phyloP scores from a whole-genome alignment of 1,140 invertebrate species.

The Micrasema minimum region DNA sequence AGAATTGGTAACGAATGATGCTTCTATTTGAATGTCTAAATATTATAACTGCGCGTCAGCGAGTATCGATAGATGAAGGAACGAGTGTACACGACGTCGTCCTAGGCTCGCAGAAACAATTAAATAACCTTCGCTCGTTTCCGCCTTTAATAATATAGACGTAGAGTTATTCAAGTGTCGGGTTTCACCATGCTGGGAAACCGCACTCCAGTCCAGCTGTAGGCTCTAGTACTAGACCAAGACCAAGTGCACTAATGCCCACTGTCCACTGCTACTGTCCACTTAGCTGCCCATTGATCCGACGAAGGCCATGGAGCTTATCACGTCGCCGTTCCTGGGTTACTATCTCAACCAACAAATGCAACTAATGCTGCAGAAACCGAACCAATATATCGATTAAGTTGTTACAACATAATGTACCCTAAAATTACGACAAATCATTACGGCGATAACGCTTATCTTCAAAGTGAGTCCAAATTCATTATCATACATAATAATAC shows the following conservation, averaged over 20 bases:
- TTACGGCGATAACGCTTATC: no score
- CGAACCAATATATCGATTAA: conserved; percentile 6
- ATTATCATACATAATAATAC: conserved; percentile 9
- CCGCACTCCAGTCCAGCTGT: neutral
- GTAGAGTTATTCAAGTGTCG: conserved; percentile 26
- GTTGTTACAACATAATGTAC: neutral
- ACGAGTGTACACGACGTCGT: conserved; percentile 24
- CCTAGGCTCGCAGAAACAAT: conserved; percentile 16
- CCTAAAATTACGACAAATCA: no score
- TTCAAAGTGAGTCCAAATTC: neutral
- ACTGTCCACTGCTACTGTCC: no score
- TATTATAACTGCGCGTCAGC: conserved; percentile 5
- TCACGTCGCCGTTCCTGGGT: conserved; percentile 10
- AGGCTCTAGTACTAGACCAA: neutral
- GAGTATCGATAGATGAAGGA: neutral
- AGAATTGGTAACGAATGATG: conserved; percentile 28
- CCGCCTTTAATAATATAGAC: conserved; percentile 17
- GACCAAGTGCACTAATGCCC: neutral
- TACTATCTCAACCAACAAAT: neutral
- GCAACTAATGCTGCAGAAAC: neutral
- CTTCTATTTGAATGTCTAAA: conserved; percentile 2
- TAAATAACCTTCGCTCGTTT: conserved; percentile 6
- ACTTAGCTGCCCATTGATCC: no score
- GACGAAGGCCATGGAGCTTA: conserved; percentile 21
- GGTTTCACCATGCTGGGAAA: conserved; percentile 11